phyloP scores from a whole-genome alignment of 2,888 invertebrate species.

The Liposcelis brunnea region DNA sequence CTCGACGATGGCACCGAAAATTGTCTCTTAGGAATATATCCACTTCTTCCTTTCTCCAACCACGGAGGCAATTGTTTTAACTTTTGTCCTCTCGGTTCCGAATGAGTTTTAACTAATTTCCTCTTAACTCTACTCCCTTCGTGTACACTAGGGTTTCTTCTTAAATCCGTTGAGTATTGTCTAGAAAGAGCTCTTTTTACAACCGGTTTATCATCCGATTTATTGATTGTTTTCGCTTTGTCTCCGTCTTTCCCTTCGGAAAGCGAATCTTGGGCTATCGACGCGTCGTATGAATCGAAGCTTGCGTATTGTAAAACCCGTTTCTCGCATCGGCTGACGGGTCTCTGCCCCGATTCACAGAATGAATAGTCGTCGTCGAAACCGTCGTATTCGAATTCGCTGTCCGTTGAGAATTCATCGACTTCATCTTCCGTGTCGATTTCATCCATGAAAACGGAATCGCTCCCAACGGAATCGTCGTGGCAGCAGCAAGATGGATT shows the following conservation, averaged over 20 bases:
- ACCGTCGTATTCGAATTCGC: slow-evolving; percentile 30
- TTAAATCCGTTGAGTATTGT: background rate
- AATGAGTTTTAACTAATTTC: slow-evolving; percentile 3
- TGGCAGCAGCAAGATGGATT: background rate
- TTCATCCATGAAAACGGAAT: slow-evolving; percentile 63
- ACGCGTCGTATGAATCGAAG: slow-evolving; percentile 3
- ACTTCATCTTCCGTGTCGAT: slow-evolving; percentile 67
- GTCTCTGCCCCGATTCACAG: background rate
- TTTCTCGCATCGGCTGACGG: background rate
- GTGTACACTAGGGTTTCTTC: background rate
- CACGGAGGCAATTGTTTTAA: background rate
- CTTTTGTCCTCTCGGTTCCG: slow-evolving; percentile 1
- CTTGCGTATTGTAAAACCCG: slow-evolving; percentile 1
- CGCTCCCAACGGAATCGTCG: slow-evolving; percentile 39
- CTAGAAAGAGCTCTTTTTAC: background rate
- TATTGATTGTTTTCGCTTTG: too few relatives aligned
- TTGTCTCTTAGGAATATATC: slow-evolving; percentile 4
- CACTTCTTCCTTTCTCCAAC: slow-evolving; percentile 4
- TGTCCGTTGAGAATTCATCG: slow-evolving; percentile 69
- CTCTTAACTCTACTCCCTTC: background rate
- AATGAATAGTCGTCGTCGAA: slow-evolving; percentile 7
- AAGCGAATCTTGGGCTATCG: background rate
- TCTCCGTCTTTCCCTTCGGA: background rate
- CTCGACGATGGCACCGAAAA: background rate
- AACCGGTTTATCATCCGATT: background rate